Percentiles rank a stretch among this genome's conserved stretches.
These are phyloP conservation scores for Halictus rubicundus DNA, from an alignment of 1,140 invertebrate species.

Conservation along the genomic window DNA sequence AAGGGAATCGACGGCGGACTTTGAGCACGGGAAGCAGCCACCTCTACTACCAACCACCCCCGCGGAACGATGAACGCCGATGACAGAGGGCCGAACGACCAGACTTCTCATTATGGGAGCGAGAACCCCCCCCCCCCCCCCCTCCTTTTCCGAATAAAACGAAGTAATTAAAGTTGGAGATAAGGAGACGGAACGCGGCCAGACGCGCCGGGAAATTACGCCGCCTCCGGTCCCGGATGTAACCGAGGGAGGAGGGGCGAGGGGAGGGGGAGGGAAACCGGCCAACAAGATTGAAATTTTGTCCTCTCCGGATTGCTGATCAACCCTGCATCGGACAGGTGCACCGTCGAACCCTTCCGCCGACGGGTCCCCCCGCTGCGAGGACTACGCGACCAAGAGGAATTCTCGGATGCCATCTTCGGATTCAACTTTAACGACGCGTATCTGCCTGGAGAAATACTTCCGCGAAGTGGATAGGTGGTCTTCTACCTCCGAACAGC, in stretches of 20 bases:
- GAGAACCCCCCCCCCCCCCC: no score
- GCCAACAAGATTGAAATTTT: slow-evolving; percentile 46
- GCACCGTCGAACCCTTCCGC: no score
- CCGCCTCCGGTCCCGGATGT: slow-evolving; percentile 18
- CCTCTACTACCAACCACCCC: no score
- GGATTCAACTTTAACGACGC: no score
- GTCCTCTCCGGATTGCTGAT: not conserved
- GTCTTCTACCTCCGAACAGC: no score
- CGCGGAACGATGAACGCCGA: slow-evolving; percentile 27
- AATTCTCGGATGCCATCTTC: no score
- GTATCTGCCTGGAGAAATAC: no score
- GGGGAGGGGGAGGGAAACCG: no score
- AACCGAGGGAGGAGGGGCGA: slow-evolving; percentile 17
- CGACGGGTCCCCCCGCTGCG: no score
- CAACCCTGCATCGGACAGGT: no score
- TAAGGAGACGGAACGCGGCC: slow-evolving; percentile 37
- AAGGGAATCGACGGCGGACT: slow-evolving; percentile 13
- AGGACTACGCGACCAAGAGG: no score
- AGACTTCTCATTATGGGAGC: slow-evolving; percentile 56
- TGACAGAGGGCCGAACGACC: slow-evolving; percentile 31
- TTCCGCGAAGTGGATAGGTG: no score
- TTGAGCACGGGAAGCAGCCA: slow-evolving; percentile 11
- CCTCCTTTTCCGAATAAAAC: slow-evolving; percentile 58
- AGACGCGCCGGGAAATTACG: slow-evolving; percentile 50
- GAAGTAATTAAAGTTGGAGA: slow-evolving; percentile 65